These are phyloP conservation scores for Aphidius colemani DNA, from an alignment of 2,888 invertebrate genomes.

Conservation along the genomic window DNA sequence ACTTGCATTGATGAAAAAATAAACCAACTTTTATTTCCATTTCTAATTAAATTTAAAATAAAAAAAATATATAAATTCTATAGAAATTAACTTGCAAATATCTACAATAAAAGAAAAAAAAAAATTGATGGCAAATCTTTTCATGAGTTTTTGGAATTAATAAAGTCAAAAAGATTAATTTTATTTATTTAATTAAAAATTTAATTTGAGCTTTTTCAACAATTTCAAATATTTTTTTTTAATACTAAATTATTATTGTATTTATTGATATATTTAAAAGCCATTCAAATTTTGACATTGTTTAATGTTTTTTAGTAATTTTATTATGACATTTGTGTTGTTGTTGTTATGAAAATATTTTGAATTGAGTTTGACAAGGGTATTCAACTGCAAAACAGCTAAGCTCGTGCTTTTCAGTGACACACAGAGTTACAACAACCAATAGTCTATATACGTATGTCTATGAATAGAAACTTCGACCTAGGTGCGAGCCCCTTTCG, in stretches of 20 bases:
- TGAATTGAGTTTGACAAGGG: constrained; percentile 4
- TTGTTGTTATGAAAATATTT: background rate
- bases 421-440: background rate
- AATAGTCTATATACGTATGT: constrained; percentile 12
- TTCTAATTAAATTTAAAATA: no score
- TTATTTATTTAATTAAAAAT: no score
- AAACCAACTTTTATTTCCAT: no score
- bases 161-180: no score
- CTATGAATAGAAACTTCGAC: constrained; percentile 22
- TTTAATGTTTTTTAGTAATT: background rate
- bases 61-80: no score
- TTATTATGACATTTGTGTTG: background rate
- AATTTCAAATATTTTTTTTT: background rate
- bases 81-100: no score
- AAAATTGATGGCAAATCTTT: no score
- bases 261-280: background rate
- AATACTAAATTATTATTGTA: background rate
- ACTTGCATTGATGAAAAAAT: no score
- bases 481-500: background rate
- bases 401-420: background rate
- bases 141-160: no score
- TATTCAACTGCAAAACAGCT: background rate
- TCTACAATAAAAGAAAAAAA: no score
- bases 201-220: no score
- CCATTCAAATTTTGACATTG: background rate